These are phyloP conservation scores for Drosophila kanapiae DNA, from an alignment of 1,140 invertebrate genomes.

Conservation along the genomic window DNA sequence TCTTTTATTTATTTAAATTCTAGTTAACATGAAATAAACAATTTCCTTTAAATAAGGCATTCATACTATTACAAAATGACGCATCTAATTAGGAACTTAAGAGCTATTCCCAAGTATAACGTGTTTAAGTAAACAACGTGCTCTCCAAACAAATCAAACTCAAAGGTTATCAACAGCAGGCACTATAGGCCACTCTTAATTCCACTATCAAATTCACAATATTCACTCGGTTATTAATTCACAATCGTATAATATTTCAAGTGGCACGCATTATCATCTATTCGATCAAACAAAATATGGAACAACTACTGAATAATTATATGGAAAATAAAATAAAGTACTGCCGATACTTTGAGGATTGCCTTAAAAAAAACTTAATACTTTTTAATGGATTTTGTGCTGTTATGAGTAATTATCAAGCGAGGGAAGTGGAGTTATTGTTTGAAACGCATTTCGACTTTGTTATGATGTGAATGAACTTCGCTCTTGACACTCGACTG, in stretches of 20 bases:
- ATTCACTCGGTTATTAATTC: not conserved
- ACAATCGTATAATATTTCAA: constrained; percentile 9
- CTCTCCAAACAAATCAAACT: not conserved
- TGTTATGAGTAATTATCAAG: constrained; percentile 33
- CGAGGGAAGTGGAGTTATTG: not conserved
- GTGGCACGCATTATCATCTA: constrained; percentile 11
- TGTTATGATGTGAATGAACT: constrained; percentile 50
- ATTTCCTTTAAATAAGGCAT: too few relatives aligned
- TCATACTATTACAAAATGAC: too few relatives aligned
- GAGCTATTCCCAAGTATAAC: not conserved
- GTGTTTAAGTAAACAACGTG: not conserved
- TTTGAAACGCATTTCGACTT: constrained; percentile 47
- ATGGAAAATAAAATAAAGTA: not conserved
- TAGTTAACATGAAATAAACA: too few relatives aligned
- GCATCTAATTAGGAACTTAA: too few relatives aligned
- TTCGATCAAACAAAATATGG: not conserved
- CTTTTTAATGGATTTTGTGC: constrained; percentile 30
- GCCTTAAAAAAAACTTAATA: constrained; percentile 1
- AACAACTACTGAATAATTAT: constrained; percentile 5
- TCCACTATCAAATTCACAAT: not conserved
- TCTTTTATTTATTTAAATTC: too few relatives aligned
- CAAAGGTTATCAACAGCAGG: constrained; percentile 17
- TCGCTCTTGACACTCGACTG: constrained; percentile 4
- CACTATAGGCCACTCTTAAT: too few relatives aligned
- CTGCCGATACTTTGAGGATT: not conserved